A percentile compares a stretch with the other conserved stretches of the same genome.
Evolutionary conservation across 2,797 vertebrate species (phyloP).

Genomic region (Enteromius unitaeniatus): DNA sequence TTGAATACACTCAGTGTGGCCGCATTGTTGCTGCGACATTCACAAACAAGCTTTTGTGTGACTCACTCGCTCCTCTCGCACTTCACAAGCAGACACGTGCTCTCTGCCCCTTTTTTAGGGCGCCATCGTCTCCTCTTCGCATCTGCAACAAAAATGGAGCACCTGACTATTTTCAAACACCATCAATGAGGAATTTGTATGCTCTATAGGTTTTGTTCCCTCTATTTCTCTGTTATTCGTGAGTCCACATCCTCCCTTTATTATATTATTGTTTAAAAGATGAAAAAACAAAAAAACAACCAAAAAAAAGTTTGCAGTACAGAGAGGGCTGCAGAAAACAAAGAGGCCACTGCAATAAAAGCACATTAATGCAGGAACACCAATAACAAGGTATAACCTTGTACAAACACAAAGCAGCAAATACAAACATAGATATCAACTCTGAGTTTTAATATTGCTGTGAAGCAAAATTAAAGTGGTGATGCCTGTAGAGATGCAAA

Average conservation of each 20-base stretch:
- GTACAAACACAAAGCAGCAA: background rate
- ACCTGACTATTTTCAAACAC: slow-evolving; percentile 33
- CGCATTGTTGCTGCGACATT: slow-evolving; percentile 41
- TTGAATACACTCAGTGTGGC: slow-evolving; percentile 19
- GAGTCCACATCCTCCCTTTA: slow-evolving; percentile 15
- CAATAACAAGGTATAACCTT: slow-evolving; percentile 27
- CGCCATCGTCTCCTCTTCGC: slow-evolving; percentile 19
- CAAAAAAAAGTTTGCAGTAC: background rate
- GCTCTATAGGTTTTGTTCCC: background rate
- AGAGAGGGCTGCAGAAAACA: background rate
- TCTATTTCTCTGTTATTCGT: background rate
- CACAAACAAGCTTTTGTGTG: slow-evolving; percentile 43
- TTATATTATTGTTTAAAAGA: slow-evolving; percentile 21
- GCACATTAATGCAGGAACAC: slow-evolving; percentile 19
- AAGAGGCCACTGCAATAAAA: slow-evolving; percentile 26
- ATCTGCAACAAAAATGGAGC: background rate
- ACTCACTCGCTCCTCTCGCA: slow-evolving; percentile 43
- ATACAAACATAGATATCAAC: slow-evolving; percentile 10
- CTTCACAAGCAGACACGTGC: slow-evolving; percentile 38
- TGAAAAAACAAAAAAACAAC: no score
- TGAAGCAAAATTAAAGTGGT: background rate
- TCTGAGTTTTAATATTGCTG: slow-evolving; percentile 8
- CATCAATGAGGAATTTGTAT: background rate
- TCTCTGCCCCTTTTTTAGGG: slow-evolving; percentile 30
- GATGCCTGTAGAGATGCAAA: background rate